Percentiles rank a stretch among this genome's conserved stretches.
phyloP scores from a whole-genome alignment of 2,113 vertebrate species.

The western clawed frog (Xenopus tropicalis) region DNA sequence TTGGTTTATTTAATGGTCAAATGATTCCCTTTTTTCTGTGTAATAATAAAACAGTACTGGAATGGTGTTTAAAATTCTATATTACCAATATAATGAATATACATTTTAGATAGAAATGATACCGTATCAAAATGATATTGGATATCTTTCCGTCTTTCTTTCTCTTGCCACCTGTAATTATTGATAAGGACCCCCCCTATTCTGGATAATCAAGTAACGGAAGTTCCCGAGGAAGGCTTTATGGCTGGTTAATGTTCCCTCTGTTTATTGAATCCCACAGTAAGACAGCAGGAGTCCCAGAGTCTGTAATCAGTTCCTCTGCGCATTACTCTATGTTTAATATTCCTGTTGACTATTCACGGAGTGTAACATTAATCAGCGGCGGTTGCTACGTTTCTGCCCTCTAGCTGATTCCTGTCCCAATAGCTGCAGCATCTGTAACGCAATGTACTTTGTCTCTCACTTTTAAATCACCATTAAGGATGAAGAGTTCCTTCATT shows the following conservation, averaged over 20 bases:
- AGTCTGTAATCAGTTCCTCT: constrained; percentile 2
- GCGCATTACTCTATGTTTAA: constrained; percentile 22
- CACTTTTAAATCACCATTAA: constrained; percentile 28
- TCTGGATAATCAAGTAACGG: neutral
- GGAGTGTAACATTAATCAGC: constrained; percentile 9
- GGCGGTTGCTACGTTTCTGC: constrained; percentile 27
- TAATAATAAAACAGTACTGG: too few relatives aligned
- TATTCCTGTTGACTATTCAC: constrained; percentile 32
- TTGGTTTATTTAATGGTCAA: too few relatives aligned
- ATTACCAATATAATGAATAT: too few relatives aligned
- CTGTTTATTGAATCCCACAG: constrained; percentile 10
- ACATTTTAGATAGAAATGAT: too few relatives aligned
- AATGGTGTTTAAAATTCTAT: too few relatives aligned
- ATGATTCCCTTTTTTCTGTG: too few relatives aligned
- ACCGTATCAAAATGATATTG: too few relatives aligned
- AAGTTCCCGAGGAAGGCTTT: neutral
- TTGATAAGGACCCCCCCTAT: neutral
- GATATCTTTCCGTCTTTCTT: neutral
- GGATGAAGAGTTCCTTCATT: constrained; percentile 12
- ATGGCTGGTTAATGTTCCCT: neutral
- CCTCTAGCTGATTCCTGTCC: constrained; percentile 27
- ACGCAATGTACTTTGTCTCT: constrained; percentile 12
- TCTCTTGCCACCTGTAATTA: neutral
- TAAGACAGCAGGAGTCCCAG: constrained; percentile 3
- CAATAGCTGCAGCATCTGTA: constrained; percentile 25